phyloP scores from a whole-genome alignment of 2,797 vertebrate species.

The Thunnus albacares region DNA sequence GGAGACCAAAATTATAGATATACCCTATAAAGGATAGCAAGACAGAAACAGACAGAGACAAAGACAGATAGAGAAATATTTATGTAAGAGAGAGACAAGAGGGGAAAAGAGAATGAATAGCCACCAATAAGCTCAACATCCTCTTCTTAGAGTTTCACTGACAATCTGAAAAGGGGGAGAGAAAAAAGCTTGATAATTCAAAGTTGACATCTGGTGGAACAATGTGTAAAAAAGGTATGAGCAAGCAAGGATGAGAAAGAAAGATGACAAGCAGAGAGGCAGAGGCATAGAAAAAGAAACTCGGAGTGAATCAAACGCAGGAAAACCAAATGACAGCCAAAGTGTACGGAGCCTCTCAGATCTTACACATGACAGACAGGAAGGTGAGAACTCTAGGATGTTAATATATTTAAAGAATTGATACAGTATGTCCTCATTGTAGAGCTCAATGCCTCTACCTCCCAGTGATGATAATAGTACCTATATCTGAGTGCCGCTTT shows the following conservation, averaged over 20 bases:
- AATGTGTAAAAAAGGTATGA: slow-evolving; percentile 18
- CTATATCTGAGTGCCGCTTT: too few species aligned
- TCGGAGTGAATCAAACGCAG: slow-evolving; percentile 3
- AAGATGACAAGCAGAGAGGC: slow-evolving; percentile 9
- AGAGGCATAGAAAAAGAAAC: slow-evolving; percentile 7
- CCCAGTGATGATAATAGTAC: background rate
- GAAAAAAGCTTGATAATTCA: slow-evolving; percentile 25
- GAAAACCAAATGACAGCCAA: slow-evolving; percentile 47
- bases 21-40: slow-evolving; percentile 34
- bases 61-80: slow-evolving; percentile 16
- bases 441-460: slow-evolving; percentile 14
- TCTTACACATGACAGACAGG: slow-evolving; percentile 24
- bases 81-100: slow-evolving; percentile 16
- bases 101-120: slow-evolving; percentile 9
- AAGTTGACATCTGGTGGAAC: slow-evolving; percentile 34
- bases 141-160: background rate
- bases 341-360: slow-evolving; percentile 34
- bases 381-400: slow-evolving; percentile 8
- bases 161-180: slow-evolving; percentile 1
- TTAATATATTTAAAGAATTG: slow-evolving; percentile 26
- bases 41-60: slow-evolving; percentile 8
- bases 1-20: slow-evolving; percentile 17
- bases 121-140: background rate
- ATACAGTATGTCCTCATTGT: slow-evolving; percentile 1
- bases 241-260: slow-evolving; percentile 17